Evolutionary conservation across 2,888 invertebrate genomes (phyloP), one percentile per base, ranked within the genome.

Genomic region (Eupithecia subfuscata): DNA sequence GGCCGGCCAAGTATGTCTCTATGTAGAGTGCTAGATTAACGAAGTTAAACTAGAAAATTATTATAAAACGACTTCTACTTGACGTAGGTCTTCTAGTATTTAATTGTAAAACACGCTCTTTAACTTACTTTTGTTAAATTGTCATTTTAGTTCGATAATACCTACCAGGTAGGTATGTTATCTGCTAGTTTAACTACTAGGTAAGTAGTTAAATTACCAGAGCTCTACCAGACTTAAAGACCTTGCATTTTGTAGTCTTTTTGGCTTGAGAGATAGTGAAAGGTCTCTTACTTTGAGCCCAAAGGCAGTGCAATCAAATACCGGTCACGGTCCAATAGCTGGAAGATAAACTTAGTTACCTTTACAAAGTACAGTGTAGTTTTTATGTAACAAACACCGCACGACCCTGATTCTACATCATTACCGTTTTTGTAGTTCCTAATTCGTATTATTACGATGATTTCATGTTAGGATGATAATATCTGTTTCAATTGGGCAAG

Each of bases 401-500:
- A 75, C 76, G 78, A 76, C 79, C 78, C 77, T 75, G 72, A 78
- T 81, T 82, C 75, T 73, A 75, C 52, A 78, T 79, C 82, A 81
- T 80, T 82, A 81, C 76, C 77, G 60, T 82, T 82, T 82, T 81
- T 81, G 78, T 75, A 78, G 76, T 75, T 73, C 75, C 76, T 60
- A 78, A 81, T 80, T 75, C 71, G 78, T 81, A 75, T 80, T 69
- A 81, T 80, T 81, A 80, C 78, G 70, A 30, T 86, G 88, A 84
- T 78, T 83, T 86, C 84, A 86, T 86, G 76, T 80, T 81, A 80
- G 77, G 70, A 30, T 86, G 83, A 84, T 87, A 85, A 86, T 88
- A 88, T 89, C 87, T 85, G 82, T 88, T 89, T 84, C 87, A 87
- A 88, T 88, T 86, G 87, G 84, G 81, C 81, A 76, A 82, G 84